phyloP scores from a whole-genome alignment of 2,113 vertebrate genomes.

The Lagenorhynchus albirostris region DNA sequence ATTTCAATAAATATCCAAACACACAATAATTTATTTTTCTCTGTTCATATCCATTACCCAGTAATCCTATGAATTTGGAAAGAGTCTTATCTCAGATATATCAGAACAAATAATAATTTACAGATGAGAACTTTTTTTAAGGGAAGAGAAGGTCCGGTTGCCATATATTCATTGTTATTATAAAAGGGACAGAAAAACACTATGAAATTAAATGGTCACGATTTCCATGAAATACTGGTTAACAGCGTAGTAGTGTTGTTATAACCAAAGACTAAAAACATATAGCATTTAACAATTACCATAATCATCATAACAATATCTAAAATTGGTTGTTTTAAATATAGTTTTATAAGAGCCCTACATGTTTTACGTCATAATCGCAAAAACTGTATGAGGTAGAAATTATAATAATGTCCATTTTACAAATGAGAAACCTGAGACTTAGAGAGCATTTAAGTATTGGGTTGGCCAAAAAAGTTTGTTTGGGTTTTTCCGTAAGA shows the following conservation, averaged over 20 bases:
- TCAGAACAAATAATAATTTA: neutral
- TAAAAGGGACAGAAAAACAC: neutral
- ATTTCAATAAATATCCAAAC: neutral
- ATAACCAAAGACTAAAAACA: neutral
- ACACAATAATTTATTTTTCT: neutral
- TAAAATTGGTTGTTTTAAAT: neutral
- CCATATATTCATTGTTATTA: neutral
- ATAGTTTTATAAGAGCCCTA: neutral
- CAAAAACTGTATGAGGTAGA: neutral
- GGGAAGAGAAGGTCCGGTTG: neutral
- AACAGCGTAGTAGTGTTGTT: neutral
- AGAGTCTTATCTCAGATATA: neutral
- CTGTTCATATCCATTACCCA: neutral
- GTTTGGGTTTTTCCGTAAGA: no score
- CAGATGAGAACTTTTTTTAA: neutral
- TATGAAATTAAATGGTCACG: neutral
- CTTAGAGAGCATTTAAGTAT: neutral
- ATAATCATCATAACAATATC: neutral
- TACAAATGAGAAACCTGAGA: neutral
- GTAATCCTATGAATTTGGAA: neutral
- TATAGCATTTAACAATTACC: neutral
- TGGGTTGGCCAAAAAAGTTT: no score
- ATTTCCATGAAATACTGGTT: neutral
- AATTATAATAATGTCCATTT: neutral
- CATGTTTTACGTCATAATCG: neutral